A percentile compares a stretch with the other conserved stretches of the same genome.
phyloP scores from a whole-genome alignment of 1,140 invertebrate genomes.

The Tenebrio molitor region DNA sequence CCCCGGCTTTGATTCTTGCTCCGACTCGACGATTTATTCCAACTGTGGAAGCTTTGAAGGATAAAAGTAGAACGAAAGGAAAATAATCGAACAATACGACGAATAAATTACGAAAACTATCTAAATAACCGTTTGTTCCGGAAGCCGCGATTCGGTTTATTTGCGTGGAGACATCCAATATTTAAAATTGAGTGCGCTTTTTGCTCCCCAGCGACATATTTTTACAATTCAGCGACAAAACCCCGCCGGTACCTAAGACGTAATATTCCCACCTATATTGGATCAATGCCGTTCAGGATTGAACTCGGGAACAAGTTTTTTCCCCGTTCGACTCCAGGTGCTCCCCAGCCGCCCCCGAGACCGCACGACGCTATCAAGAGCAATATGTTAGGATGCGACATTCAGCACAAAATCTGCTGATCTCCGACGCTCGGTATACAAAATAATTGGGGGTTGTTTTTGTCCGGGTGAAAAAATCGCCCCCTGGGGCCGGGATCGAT shows the following conservation, averaged over 20 bases:
- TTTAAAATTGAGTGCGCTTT: slow-evolving; percentile 34
- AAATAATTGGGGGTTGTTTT: slow-evolving; percentile 17
- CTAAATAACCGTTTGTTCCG: not conserved
- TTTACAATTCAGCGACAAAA: slow-evolving; percentile 35
- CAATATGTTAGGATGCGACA: slow-evolving; percentile 22
- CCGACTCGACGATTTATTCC: no score
- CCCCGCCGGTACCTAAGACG: slow-evolving; percentile 16
- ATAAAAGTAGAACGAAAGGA: not conserved
- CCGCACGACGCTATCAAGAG: slow-evolving; percentile 14
- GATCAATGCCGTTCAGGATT: slow-evolving; percentile 15
- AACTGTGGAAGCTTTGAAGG: no score
- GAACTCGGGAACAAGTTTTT: slow-evolving; percentile 30
- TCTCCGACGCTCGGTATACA: slow-evolving; percentile 10
- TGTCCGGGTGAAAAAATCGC: not conserved
- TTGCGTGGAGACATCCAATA: slow-evolving; percentile 26
- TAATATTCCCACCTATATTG: slow-evolving; percentile 38
- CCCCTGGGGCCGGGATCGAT: not conserved
- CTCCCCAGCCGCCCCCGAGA: slow-evolving; percentile 11
- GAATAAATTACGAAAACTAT: not conserved
- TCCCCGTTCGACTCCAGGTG: slow-evolving; percentile 29
- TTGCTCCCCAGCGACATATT: slow-evolving; percentile 29
- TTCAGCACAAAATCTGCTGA: slow-evolving; percentile 33
- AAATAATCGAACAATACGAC: not conserved
- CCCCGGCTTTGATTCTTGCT: not conserved
- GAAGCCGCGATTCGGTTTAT: slow-evolving; percentile 9